phyloP scores from a whole-genome alignment of 2,113 vertebrate species.

The Cricetomys ansorgei region DNA sequence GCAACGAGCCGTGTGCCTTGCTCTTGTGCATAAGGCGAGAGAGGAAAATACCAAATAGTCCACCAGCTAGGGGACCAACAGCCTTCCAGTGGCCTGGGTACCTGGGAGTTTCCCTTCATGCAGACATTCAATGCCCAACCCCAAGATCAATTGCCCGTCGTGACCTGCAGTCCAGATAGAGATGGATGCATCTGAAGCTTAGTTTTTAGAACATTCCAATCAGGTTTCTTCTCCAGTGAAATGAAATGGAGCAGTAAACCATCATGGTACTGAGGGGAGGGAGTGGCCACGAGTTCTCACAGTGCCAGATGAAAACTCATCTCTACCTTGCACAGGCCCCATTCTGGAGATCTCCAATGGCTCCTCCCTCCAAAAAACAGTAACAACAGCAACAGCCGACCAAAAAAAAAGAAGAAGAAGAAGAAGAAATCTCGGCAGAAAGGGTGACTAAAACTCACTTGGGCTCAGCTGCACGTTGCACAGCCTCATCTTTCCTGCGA shows the following conservation, averaged over 20 bases:
- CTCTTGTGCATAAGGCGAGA: not conserved
- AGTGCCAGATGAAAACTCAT: not conserved
- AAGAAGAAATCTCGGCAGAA: constrained; percentile 2
- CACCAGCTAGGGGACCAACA: not conserved
- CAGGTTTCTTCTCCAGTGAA: constrained; percentile 25
- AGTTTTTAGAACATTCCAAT: constrained; percentile 72
- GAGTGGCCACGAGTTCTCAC: not conserved
- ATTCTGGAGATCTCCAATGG: not conserved
- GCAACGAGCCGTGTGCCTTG: accelerated
- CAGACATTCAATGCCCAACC: not conserved
- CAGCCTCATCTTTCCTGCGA: constrained; percentile 10
- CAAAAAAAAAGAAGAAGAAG: not conserved
- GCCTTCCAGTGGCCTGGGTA: not conserved
- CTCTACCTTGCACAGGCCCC: not conserved
- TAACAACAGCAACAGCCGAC: not conserved
- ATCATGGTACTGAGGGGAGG: constrained; percentile 24
- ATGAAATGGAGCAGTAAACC: constrained; percentile 49
- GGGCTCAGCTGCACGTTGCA: not conserved
- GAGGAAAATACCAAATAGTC: not conserved
- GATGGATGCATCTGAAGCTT: not conserved
- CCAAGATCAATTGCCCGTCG: not conserved
- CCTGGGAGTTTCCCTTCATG: not conserved
- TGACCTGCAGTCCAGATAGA: not conserved
- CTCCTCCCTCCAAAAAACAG: constrained; percentile 15
- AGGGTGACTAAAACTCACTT: not conserved